Conservation (phyloP, 2,113 vertebrate genomes). For the Pitta sordida region DNA sequence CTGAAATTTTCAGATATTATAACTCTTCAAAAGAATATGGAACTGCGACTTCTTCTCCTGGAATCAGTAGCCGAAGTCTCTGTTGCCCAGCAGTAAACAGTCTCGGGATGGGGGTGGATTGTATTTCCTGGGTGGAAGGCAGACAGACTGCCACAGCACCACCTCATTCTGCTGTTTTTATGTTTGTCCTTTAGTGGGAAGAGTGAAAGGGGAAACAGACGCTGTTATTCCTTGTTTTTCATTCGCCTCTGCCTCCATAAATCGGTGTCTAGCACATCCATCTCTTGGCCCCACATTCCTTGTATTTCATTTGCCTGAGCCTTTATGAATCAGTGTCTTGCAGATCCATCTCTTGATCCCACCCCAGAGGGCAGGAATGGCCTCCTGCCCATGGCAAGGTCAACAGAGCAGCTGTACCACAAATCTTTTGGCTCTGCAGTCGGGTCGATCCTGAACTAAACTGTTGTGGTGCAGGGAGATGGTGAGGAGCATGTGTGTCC, state of each 20-base stretch:
- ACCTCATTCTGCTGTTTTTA: background rate
- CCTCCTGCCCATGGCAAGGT: background rate
- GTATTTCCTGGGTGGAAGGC: background rate
- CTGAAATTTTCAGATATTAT: background rate
- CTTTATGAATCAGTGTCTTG: background rate
- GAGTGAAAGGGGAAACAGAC: background rate
- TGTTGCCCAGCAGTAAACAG: background rate
- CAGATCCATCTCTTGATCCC: background rate
- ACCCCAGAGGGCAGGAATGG: background rate
- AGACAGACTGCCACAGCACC: background rate
- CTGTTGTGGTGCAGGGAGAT: background rate
- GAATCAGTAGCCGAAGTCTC: background rate
- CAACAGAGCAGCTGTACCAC: background rate
- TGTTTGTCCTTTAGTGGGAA: background rate
- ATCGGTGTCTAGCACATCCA: background rate
- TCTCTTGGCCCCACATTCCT: background rate
- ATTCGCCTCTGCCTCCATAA: background rate
- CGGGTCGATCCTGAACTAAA: fast-evolving
- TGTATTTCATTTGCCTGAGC: background rate
- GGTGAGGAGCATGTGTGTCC: background rate
- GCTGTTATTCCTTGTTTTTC: background rate
- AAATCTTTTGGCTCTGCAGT: background rate
- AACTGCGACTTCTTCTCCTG: background rate
- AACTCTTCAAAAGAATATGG: background rate
- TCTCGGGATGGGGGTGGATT: background rate